These are phyloP conservation scores for Orcinus orca DNA, from an alignment of 2,113 vertebrate genomes.

Conservation along the genomic window DNA sequence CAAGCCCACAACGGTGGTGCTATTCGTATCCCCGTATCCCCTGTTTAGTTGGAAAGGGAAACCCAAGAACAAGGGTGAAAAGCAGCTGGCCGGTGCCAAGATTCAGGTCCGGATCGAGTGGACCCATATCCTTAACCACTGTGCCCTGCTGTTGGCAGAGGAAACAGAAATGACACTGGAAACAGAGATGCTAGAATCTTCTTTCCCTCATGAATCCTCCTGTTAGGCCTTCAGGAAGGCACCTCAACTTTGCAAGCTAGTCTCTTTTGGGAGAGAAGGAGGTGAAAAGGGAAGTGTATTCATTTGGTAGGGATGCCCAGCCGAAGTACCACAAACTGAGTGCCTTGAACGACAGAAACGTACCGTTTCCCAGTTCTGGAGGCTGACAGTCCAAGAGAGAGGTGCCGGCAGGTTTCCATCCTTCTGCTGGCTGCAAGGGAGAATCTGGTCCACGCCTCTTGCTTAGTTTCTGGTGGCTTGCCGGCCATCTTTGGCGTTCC, in stretches of 20 bases:
- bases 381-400: not conserved
- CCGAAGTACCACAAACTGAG: not conserved
- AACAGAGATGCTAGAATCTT: not conserved
- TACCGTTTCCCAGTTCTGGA: not conserved
- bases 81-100: not conserved
- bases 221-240: not conserved
- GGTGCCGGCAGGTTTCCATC: fast-evolving
- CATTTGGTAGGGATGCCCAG: not conserved
- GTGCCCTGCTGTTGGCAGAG: not conserved
- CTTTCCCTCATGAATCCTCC: not conserved
- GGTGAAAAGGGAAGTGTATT: not conserved
- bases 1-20: not conserved
- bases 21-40: fast-evolving
- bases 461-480: not conserved
- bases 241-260: not conserved
- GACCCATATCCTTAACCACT: not conserved
- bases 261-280: not conserved
- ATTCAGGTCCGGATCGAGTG: not conserved
- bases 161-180: not conserved
- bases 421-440: not conserved
- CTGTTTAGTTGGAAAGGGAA: not conserved
- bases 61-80: not conserved
- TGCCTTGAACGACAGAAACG: not conserved
- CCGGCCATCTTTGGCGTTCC: fast-evolving
- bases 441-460: too few species aligned